Evolutionary conservation across 2,888 invertebrate genomes (phyloP).

Genomic region (Spatulosminthurus flaviceps): DNA sequence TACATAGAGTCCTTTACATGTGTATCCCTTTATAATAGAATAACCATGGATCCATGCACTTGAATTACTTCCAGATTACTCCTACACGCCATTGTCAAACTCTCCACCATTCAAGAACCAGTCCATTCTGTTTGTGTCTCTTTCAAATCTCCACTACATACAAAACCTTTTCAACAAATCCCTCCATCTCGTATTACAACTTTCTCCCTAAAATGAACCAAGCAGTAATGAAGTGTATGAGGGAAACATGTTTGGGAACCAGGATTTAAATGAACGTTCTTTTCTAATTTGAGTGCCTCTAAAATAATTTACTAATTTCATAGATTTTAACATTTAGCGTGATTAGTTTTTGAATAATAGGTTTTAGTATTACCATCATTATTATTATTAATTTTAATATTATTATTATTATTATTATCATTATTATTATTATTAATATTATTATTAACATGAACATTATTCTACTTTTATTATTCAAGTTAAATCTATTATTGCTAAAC

Average conservation of each 20-base stretch:
- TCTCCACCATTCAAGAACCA: too few species aligned
- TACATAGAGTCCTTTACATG: too few species aligned
- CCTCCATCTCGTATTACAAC: too few species aligned
- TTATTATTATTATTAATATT: not conserved
- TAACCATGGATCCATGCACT: too few species aligned
- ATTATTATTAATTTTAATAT: not conserved
- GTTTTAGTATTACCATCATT: not conserved
- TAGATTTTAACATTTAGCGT: too few species aligned
- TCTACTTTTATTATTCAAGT: not conserved
- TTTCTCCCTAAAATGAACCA: not conserved
- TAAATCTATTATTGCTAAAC: not conserved
- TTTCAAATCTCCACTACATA: too few species aligned
- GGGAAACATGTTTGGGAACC: not conserved
- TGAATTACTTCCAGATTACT: too few species aligned
- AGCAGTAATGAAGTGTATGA: not conserved
- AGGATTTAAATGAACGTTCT: not conserved
- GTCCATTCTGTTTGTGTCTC: too few species aligned
- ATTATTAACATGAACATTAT: not conserved
- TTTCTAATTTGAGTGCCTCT: slow-evolving; percentile 3
- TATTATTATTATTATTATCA: not conserved
- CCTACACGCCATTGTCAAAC: too few species aligned
- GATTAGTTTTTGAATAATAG: too few species aligned
- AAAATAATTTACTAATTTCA: not conserved
- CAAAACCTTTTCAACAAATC: too few species aligned
- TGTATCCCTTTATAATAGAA: too few species aligned